phyloP scores from a whole-genome alignment of 2,113 vertebrate genomes.

The Dipodomys stephensi region DNA sequence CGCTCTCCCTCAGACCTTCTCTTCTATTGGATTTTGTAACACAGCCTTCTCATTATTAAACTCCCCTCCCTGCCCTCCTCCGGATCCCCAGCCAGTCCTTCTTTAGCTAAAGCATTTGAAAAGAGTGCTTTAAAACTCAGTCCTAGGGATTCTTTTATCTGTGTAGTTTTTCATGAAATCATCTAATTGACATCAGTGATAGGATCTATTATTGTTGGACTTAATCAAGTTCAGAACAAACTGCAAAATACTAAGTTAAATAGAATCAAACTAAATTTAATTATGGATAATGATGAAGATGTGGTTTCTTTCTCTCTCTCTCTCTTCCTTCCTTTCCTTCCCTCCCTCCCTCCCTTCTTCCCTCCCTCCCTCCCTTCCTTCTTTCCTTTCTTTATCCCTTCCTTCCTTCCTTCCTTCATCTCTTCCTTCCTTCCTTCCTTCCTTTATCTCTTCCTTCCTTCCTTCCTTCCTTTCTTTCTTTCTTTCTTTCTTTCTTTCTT shows the following conservation, averaged over 20 bases:
- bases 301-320: no score
- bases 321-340: no score
- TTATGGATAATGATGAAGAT: constrained; percentile 1
- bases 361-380: no score
- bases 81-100: not conserved
- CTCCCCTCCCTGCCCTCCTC: not conserved
- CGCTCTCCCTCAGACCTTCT: not conserved
- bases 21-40: not conserved
- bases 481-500: no score
- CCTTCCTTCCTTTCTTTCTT: no score
- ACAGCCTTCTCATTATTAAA: not conserved
- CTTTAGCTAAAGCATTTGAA: not conserved
- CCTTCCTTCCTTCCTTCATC: no score
- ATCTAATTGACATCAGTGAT: not conserved
- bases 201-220: not conserved
- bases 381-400: no score
- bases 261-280: not conserved
- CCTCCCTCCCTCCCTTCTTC: no score
- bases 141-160: not conserved
- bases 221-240: not conserved
- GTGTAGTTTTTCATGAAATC: not conserved
- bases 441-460: no score
- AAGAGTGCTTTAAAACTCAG: not conserved
- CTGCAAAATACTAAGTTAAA: constrained; percentile 31
- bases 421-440: no score